phyloP scores from a whole-genome alignment of 2,797 vertebrate genomes.

The Champsocephalus gunnari region DNA sequence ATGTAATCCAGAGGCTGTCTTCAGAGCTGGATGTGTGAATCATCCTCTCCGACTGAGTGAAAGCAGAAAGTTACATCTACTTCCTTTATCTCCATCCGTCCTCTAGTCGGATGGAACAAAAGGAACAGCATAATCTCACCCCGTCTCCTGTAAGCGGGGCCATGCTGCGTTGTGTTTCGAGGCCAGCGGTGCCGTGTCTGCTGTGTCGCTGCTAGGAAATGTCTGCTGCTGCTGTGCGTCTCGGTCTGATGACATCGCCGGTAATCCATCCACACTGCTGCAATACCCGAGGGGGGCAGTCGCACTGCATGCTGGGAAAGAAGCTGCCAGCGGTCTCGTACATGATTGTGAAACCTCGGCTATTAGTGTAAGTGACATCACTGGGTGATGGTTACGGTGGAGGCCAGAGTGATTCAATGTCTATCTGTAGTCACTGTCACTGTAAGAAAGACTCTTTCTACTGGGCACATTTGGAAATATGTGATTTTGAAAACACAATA shows the following conservation, averaged over 20 bases:
- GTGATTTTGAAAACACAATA: too few species aligned
- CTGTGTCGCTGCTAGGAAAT: constrained; percentile 37
- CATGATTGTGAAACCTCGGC: background rate
- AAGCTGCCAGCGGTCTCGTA: constrained; percentile 7
- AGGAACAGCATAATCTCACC: background rate
- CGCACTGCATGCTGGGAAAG: constrained; percentile 62
- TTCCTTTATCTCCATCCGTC: background rate
- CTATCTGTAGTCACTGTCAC: too few species aligned
- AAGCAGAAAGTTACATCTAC: too few species aligned
- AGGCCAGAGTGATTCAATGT: too few species aligned
- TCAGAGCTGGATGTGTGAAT: too few species aligned
- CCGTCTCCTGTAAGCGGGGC: too few species aligned
- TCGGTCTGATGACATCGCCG: constrained; percentile 67
- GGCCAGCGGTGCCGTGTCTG: constrained; percentile 28
- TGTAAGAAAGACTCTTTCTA: too few species aligned
- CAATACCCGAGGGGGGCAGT: constrained; percentile 45
- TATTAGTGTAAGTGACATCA: too few species aligned
- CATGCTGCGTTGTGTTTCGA: background rate
- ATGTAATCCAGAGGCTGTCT: too few species aligned
- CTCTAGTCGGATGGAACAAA: background rate
- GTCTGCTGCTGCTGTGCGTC: constrained; percentile 40
- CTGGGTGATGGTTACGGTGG: too few species aligned
- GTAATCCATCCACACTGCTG: constrained; percentile 59
- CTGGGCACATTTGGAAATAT: too few species aligned
- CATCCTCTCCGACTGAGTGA: background rate